Evolutionary conservation across 1,140 invertebrate genomes (phyloP).

Genomic region (Pemphigus obesinymphae): DNA sequence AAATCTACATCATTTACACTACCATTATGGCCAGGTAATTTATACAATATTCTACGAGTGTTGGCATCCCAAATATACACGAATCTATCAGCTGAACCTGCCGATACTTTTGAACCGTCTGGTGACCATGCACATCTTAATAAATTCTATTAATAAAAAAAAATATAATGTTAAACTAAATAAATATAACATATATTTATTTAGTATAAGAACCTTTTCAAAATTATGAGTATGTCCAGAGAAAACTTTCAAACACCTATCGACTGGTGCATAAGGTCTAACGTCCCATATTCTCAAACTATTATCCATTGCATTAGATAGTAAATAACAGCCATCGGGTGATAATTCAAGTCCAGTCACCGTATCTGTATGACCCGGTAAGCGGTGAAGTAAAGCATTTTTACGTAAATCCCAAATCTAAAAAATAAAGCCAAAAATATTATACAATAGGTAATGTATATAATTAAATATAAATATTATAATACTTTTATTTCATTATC

Average conservation of each 20-base stretch:
- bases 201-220: constrained; percentile 70
- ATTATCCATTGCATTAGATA: constrained; percentile 98
- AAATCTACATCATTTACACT: constrained; percentile 96
- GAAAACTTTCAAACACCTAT: constrained; percentile 90
- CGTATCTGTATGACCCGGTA: constrained; percentile 88
- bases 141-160: constrained; percentile 59
- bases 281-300: constrained; percentile 79
- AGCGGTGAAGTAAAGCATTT: constrained; percentile 76
- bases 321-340: constrained; percentile 88
- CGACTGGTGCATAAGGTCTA: constrained; percentile 74
- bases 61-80: constrained; percentile 98
- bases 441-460: neutral
- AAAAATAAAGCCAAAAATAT: neutral
- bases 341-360: constrained; percentile 89
- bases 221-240: constrained; percentile 96
- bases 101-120: constrained; percentile 77
- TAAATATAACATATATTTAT: neutral
- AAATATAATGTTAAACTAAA: neutral
- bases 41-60: constrained; percentile 85
- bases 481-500: constrained; percentile 93
- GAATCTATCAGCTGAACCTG: constrained; percentile 91
- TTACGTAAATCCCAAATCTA: constrained; percentile 92
- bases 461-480: neutral
- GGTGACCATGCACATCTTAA: constrained; percentile 83
- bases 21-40: constrained; percentile 95